Base-by-base conservation (phyloP, 2,888 invertebrate genomes). In the Philhelius pedissequus region DNA sequence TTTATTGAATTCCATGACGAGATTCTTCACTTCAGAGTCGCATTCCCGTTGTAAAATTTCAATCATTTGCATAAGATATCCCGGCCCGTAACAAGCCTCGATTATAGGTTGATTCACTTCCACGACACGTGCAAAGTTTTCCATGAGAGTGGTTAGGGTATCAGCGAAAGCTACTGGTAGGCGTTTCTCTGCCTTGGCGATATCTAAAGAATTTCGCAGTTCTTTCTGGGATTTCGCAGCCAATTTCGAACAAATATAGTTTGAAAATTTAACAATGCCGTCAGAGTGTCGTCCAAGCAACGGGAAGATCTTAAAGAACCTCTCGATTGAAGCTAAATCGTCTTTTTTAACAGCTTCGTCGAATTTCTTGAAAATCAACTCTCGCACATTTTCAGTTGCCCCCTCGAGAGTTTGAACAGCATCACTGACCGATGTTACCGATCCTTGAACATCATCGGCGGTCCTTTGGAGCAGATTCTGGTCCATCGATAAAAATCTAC, bases 281-380 rank as follows among this genome's bases (percentile, higher is more conserved):
- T 97, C 96, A 45, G 96, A 94, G 82, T 98, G 97, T 92, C 97
- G 95, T 18, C 97, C 97, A 8, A 99, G 93, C 79, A 99, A 93
- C 0, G 99, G 99, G 92, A 99, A 99, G 89, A 99, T 95, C 92
- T 99, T 99, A 91, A 99, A 99, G 90, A 99, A 97, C 71, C 99
- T 93, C 90, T 99, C 98, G 18, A 99, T 96, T 0, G 96, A 96
- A 0, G 96, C 96, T 48, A 97, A 93, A 91, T 99, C 98, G 88
- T 97, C 96, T 64, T 94, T 94, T 73, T 94, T 94, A 0, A 98
- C 96, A 4, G 99, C 97, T 89, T 98, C 97, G 88, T 98, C 97
- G 90, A 99, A 98, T 89, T 97, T 95, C 66, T 93, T 94, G 58
- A 94, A 94, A 1, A 97, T 89, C 9, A 91, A 78, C 8, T 90